Percentiles rank a stretch among this genome's conserved stretches.
phyloP scores from a whole-genome alignment of 2,888 invertebrate genomes.

The Lepetodrilus schrolli region DNA sequence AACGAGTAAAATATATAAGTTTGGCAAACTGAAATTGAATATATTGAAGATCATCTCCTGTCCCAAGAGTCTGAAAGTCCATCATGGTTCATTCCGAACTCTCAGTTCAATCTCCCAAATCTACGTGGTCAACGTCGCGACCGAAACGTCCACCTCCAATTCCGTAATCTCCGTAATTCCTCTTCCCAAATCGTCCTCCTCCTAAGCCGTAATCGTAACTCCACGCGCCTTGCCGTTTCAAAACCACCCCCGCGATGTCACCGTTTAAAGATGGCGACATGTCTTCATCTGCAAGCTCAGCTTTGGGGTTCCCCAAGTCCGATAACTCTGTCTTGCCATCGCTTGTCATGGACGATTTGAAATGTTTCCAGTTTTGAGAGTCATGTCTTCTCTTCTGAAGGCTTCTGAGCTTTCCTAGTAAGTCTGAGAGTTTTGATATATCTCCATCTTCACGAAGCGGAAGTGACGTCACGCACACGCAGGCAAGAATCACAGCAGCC shows the following conservation, averaged over 20 bases:
- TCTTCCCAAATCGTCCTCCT: slow-evolving; percentile 72
- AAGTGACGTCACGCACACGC: slow-evolving; percentile 32
- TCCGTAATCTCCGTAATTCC: slow-evolving; percentile 62
- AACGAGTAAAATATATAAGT: not conserved
- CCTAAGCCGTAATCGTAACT: slow-evolving; percentile 73
- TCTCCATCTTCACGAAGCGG: slow-evolving; percentile 17
- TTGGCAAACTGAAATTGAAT: too few species aligned
- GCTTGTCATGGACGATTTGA: not conserved
- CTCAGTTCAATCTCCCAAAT: slow-evolving; percentile 44
- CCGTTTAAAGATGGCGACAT: slow-evolving; percentile 22
- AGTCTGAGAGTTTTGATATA: slow-evolving; percentile 7
- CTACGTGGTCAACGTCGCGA: slow-evolving; percentile 66
- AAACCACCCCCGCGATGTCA: slow-evolving; percentile 40
- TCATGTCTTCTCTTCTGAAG: slow-evolving; percentile 9
- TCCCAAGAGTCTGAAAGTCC: too few species aligned
- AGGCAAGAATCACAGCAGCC: slow-evolving; percentile 3
- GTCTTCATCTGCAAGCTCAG: not conserved
- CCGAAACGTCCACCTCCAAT: slow-evolving; percentile 70
- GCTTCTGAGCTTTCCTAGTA: slow-evolving; percentile 28
- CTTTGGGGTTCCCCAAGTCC: not conserved
- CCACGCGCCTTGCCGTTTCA: slow-evolving; percentile 71
- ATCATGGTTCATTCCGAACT: not conserved
- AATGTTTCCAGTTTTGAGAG: slow-evolving; percentile 7
- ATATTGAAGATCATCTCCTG: too few species aligned
- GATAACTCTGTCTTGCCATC: not conserved